These are phyloP conservation scores for Mobula hypostoma DNA, from an alignment of 2,113 vertebrate species.

Conservation along the genomic window DNA sequence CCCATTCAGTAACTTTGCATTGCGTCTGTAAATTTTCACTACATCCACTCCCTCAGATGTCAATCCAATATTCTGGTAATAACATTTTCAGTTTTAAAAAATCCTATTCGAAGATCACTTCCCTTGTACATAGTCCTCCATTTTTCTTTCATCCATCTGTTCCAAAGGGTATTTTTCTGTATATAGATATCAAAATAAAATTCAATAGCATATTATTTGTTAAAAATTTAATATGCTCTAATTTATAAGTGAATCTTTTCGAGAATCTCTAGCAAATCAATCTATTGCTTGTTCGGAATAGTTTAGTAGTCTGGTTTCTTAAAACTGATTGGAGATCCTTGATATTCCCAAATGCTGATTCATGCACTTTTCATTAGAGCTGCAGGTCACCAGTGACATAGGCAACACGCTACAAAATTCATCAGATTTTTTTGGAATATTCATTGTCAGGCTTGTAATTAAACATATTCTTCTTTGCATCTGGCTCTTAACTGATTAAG, in stretches of 20 bases:
- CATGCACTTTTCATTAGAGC: neutral
- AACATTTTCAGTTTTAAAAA: neutral
- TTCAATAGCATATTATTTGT: neutral
- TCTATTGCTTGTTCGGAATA: neutral
- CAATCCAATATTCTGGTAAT: neutral
- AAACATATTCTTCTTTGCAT: neutral
- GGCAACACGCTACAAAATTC: neutral
- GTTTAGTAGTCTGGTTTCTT: neutral
- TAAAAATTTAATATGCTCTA: neutral
- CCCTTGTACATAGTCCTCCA: too few species aligned
- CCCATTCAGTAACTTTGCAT: too few species aligned
- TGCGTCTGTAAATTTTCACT: too few species aligned
- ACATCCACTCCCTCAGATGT: neutral
- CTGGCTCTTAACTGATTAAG: neutral
- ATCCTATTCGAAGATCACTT: neutral
- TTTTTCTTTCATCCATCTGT: neutral
- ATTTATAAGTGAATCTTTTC: conserved; percentile 6
- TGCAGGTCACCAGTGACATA: neutral
- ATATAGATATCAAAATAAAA: neutral
- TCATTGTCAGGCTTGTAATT: neutral
- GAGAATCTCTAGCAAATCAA: neutral
- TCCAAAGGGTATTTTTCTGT: neutral
- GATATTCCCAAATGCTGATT: neutral
- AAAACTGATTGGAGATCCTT: neutral
- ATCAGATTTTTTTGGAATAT: neutral